phyloP scores from a whole-genome alignment of 2,797 vertebrate species.

The Garrulus glandarius region DNA sequence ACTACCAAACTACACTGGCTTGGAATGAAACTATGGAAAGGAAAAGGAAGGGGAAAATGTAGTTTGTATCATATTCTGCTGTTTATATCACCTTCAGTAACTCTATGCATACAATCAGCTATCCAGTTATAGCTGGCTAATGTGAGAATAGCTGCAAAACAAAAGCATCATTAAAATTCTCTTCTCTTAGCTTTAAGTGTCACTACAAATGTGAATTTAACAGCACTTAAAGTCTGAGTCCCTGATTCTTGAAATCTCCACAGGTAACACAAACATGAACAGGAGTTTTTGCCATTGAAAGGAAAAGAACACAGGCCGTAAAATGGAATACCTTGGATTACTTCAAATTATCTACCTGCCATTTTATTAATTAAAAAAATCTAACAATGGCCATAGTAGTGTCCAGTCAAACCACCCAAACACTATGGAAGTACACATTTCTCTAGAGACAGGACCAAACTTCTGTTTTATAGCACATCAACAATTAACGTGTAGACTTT shows the following conservation, averaged over 20 bases:
- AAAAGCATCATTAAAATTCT: background rate
- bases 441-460: background rate
- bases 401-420: background rate
- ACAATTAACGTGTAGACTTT: background rate
- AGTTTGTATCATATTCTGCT: background rate
- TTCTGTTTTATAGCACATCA: background rate
- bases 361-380: background rate
- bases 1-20: background rate
- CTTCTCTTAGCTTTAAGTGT: background rate
- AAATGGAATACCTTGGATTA: background rate
- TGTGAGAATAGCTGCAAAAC: background rate
- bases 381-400: fast-evolving
- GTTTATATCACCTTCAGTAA: background rate
- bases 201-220: background rate
- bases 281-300: background rate
- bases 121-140: background rate
- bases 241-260: background rate
- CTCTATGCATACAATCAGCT: background rate
- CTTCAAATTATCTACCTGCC: background rate
- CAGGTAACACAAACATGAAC: background rate
- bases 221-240: background rate
- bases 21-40: background rate
- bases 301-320: background rate
- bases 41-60: background rate
- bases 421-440: background rate